Base-by-base conservation (phyloP, 2,888 invertebrate species). In the Poecilobothrus nobilitatus region DNA sequence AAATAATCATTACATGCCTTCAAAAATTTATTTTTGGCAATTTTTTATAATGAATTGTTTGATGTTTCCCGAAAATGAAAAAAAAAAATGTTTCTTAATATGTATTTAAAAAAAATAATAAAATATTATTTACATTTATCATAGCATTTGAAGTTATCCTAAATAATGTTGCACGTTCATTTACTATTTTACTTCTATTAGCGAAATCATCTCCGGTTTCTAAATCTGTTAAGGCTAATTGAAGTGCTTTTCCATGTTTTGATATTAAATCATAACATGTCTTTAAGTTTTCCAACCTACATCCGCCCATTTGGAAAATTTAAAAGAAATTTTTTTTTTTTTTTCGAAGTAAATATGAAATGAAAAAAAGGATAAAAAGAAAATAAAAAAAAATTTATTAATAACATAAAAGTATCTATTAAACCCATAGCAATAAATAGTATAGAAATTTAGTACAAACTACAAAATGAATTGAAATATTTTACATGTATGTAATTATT, bases 101-200 rank as follows among this genome's bases (percentile, higher is more conserved):
- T 37, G 2, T 37, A 10, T 37, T 37, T 37, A 37, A 37, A 37
- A 5, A 37, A 37, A 37, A 37, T 7, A 7, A 10, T 37, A 37
- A 5, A n/a, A 37, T 37, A 68, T 10, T 68, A 84, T 87, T 86
- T 82, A 92, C 97, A 83, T 94, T 95, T 77, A 97, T 93, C 96
- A 98, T 97, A 68, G 96, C 95, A 82, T 91, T 95, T 72, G 96
- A 94, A 22, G 97, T 94, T 80, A 97, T 95, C 76, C 96, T 87
- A 83, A 97, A 97, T n/a, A 97, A 86, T 18, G 95, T 95, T 6
- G 96, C 95, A 71, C 95, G 85, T 81, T 98, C 98, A 70, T 92
- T 92, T 70, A 96, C 91, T 75, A 94, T 90, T 82, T 96, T 96
- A 68, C 92, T 89, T 77, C 90, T 91, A 71, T 89, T 87, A 15